Percentiles rank a stretch among this genome's conserved stretches.
These are phyloP conservation scores for Tinea pellionella DNA, from an alignment of 2,888 invertebrate genomes.

Conservation along the genomic window DNA sequence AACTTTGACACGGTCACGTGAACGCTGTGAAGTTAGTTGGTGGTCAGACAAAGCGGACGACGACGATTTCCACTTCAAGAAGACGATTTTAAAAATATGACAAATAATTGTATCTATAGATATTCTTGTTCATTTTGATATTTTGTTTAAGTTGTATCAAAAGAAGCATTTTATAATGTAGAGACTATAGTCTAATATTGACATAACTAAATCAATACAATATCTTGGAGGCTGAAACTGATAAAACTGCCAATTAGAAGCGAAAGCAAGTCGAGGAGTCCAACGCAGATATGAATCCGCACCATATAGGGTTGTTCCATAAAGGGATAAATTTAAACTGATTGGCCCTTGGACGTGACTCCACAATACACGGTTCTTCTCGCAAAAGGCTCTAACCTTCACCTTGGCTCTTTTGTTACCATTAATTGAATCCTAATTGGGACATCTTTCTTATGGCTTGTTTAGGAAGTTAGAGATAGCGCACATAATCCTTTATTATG, in stretches of 20 bases:
- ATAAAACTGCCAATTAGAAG: slow-evolving; percentile 45
- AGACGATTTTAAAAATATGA: too few species aligned
- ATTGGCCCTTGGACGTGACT: slow-evolving; percentile 47
- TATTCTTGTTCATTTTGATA: too few species aligned
- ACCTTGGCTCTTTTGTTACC: slow-evolving; percentile 31
- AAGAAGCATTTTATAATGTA: too few species aligned
- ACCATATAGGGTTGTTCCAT: slow-evolving; percentile 43
- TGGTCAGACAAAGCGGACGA: too few species aligned
- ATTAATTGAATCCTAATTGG: slow-evolving; percentile 58
- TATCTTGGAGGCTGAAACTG: background rate
- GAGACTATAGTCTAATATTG: too few species aligned
- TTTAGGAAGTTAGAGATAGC: background rate
- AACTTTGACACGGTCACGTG: too few species aligned
- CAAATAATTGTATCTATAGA: too few species aligned
- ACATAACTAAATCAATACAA: background rate
- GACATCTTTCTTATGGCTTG: slow-evolving; percentile 21
- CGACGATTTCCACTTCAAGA: too few species aligned
- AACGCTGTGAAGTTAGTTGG: too few species aligned
- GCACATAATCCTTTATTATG: background rate
- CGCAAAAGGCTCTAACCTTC: slow-evolving; percentile 33
- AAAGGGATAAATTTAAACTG: slow-evolving; percentile 55
- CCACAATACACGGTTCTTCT: slow-evolving; percentile 47
- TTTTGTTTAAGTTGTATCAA: too few species aligned
- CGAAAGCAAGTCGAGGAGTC: slow-evolving; percentile 34
- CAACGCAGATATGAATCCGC: slow-evolving; percentile 31